Base-by-base conservation (phyloP, 2,797 vertebrate species). In the Sciurus carolinensis region DNA sequence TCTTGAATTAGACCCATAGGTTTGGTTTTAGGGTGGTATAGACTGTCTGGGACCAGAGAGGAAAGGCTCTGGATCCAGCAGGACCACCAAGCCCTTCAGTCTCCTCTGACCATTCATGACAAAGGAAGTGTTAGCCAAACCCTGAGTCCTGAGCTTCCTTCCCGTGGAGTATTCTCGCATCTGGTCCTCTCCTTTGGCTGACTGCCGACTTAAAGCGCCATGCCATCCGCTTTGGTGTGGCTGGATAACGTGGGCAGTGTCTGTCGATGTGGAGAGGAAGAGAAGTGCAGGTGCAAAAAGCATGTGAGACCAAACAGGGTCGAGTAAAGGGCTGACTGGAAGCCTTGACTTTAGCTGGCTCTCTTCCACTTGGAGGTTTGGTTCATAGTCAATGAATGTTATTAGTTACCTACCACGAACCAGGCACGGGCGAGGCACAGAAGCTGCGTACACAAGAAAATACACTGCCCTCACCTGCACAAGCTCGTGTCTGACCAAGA, bases 311-410 rank as follows among this genome's bases (percentile, higher is more conserved):
- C 69, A 1, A 47, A 75, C 59, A 87, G 7, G 95, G 44, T 71
- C 93, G 97, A 95, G 95, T 97, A 96, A 98, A 97, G 8, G 77
- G 39, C 39, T 71, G 94, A 91, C 94, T 69, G 59, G 30, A 62
- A 91, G 82, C 57, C 39, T 52, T 92, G 24, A 7, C 12, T 57
- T 57, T 39, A 4, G 54, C 57, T 28, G 62, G 62, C 64, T 82
- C 20, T 67, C 26, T 30, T 90, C 91, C 76, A 36, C 36, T 77
- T 62, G 33, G 36, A 52, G 52, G 71, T 73, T 42, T 75, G 79
- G 22, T 13, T 71, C 28, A 66, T n/a, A 20, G 33, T 57, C 24
- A 76, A 64, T 72, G 54, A n/a, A 47, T 69, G 30, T 57, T 72
- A 18, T 12, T 73, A 67, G 24, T 17, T 39, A 66, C 33, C 54